phyloP scores from a whole-genome alignment of 2,113 vertebrate genomes.

The Helogale parvula region DNA sequence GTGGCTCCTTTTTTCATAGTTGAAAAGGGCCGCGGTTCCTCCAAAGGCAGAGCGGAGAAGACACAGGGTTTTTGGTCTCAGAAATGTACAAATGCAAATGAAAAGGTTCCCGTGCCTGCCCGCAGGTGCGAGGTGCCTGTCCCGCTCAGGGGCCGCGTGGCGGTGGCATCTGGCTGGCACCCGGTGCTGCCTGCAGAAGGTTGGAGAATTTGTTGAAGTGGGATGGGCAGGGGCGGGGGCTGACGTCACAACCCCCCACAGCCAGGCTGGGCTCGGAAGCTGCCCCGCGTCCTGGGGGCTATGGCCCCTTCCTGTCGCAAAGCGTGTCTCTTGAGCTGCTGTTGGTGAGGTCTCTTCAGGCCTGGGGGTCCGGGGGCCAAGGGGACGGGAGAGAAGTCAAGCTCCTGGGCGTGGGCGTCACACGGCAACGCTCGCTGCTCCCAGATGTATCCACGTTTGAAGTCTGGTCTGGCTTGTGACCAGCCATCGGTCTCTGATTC shows the following conservation, averaged over 20 bases:
- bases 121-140: not conserved
- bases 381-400: rapidly evolving
- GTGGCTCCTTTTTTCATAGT: not conserved
- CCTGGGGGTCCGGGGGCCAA: rapidly evolving
- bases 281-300: not conserved
- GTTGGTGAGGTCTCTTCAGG: not conserved
- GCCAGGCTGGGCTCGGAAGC: not conserved
- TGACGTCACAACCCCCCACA: not conserved
- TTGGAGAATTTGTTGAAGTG: not conserved
- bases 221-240: rapidly evolving
- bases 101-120: rapidly evolving
- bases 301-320: not conserved
- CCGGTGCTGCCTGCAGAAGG: rapidly evolving
- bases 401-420: no score
- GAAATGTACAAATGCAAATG: not conserved
- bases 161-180: not conserved
- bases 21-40: not conserved
- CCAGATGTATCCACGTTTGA: rapidly evolving
- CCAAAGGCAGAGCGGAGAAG: not conserved
- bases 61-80: rapidly evolving
- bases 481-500: not conserved
- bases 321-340: not conserved
- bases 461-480: rapidly evolving
- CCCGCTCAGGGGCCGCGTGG: rapidly evolving
- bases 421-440: not conserved